Evolutionary conservation across 1,140 invertebrate species (phyloP).

Genomic region (Zophobas atratus): DNA sequence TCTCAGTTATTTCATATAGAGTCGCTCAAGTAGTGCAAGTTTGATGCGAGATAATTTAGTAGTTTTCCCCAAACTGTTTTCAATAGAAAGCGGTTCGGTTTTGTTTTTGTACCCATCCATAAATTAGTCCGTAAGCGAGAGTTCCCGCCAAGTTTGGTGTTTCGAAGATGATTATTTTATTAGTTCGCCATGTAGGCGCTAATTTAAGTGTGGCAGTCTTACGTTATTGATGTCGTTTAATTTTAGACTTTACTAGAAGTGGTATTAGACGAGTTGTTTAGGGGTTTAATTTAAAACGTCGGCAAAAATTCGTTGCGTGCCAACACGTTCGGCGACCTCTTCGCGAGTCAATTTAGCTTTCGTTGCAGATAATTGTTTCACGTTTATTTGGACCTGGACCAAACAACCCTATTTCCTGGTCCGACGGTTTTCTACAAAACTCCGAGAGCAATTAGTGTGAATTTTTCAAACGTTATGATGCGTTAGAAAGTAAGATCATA

Average conservation of each 20-base stretch:
- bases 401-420: conserved; percentile 37
- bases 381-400: conserved; percentile 38
- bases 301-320: conserved; percentile 8
- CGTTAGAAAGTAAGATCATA: conserved; percentile 18
- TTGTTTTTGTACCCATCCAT: conserved; percentile 12
- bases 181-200: conserved; percentile 6
- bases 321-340: conserved; percentile 13
- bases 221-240: conserved; percentile 19
- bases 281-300: conserved; percentile 13
- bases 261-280: not conserved
- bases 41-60: conserved; percentile 4
- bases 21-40: not conserved
- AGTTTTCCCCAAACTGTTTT: conserved; percentile 9
- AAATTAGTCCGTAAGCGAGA: conserved; percentile 24
- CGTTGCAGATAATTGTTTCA: conserved; percentile 10
- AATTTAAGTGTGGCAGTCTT: conserved; percentile 23
- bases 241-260: not conserved
- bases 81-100: conserved; percentile 8
- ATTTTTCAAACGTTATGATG: conserved; percentile 31
- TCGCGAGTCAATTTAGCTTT: conserved; percentile 15
- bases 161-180: conserved; percentile 24
- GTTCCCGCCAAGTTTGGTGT: conserved; percentile 1
- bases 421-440: conserved; percentile 10
- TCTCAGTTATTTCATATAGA: not conserved
- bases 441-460: conserved; percentile 7